A percentile compares a stretch with the other conserved stretches of the same genome.
Evolutionary conservation across 2,888 invertebrate genomes (phyloP).

Genomic region (Eupithecia insigniata): DNA sequence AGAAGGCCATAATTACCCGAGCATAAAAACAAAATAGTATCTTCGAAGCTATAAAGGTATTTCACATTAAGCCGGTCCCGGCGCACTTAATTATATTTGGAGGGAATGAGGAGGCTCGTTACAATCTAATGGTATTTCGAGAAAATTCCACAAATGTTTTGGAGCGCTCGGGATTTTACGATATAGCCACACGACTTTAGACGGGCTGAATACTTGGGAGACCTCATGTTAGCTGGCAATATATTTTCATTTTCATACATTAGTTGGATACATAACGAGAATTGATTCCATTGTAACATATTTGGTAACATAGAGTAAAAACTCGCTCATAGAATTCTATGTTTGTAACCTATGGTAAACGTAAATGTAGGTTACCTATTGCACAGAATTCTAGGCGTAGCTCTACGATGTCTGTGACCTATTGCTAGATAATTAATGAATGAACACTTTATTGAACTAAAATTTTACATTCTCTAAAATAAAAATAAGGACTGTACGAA

Average conservation of each 20-base stretch:
- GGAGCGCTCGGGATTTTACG: constrained; percentile 20
- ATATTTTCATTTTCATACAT: background rate
- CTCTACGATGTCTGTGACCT: too few relatives aligned
- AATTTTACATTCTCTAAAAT: too few relatives aligned
- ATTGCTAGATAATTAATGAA: too few relatives aligned
- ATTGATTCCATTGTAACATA: background rate
- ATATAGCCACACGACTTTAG: constrained; percentile 2
- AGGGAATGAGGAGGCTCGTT: constrained; percentile 32
- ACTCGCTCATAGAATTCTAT: too few relatives aligned
- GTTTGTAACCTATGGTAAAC: background rate
- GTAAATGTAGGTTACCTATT: background rate
- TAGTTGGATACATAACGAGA: background rate
- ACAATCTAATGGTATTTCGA: constrained; percentile 38
- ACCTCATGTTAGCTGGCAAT: background rate
- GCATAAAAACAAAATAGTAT: constrained; percentile 38
- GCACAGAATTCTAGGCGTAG: too few relatives aligned
- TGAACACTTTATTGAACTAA: too few relatives aligned
- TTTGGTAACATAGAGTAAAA: too few relatives aligned
- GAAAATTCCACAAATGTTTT: constrained; percentile 34
- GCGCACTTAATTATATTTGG: constrained; percentile 42
- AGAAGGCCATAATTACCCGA: constrained; percentile 31
- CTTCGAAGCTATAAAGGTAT: constrained; percentile 34
- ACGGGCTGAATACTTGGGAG: background rate
- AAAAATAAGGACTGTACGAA: too few relatives aligned
- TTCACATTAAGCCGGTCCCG: constrained; percentile 37